Conservation (phyloP, 2,888 invertebrate genomes). For the Lydus trimaculatus region DNA sequence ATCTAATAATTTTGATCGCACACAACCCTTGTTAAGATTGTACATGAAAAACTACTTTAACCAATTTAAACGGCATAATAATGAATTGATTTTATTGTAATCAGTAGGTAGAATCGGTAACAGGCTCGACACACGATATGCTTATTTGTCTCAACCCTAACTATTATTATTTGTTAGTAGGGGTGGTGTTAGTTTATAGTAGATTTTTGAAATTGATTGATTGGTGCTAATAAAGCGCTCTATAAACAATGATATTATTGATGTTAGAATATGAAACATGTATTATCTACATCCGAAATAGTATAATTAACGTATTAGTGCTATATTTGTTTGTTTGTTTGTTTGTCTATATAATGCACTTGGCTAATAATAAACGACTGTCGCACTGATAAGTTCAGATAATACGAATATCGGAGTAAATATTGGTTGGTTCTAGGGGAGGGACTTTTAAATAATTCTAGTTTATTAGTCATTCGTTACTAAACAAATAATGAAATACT, state of each 20-base stretch:
- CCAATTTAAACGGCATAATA: conserved; percentile 50
- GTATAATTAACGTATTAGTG: conserved; percentile 21
- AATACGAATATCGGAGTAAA: background rate
- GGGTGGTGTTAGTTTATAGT: conserved; percentile 31
- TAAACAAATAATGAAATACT: conserved; percentile 1
- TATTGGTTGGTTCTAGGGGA: background rate
- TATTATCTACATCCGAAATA: conserved; percentile 11
- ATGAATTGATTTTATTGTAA: conserved; percentile 50
- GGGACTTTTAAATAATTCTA: background rate
- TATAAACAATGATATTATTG: background rate
- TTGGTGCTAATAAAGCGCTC: conserved; percentile 32
- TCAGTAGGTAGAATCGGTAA: conserved; percentile 39
- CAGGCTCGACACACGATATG: conserved; percentile 46
- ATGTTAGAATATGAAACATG: background rate
- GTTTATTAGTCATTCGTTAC: conserved; percentile 2
- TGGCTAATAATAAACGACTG: conserved; percentile 7
- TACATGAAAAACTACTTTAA: conserved; percentile 52
- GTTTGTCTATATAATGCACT: conserved; percentile 18
- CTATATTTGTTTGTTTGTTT: conserved; percentile 19
- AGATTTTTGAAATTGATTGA: conserved; percentile 42
- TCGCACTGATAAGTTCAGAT: conserved; percentile 12
- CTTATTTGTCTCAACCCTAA: conserved; percentile 39
- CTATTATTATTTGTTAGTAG: conserved; percentile 24
- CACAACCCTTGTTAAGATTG: conserved; percentile 39
- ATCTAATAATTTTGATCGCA: conserved; percentile 39